phyloP scores from a whole-genome alignment of 2,797 vertebrate species.

The Poecilia wingei region DNA sequence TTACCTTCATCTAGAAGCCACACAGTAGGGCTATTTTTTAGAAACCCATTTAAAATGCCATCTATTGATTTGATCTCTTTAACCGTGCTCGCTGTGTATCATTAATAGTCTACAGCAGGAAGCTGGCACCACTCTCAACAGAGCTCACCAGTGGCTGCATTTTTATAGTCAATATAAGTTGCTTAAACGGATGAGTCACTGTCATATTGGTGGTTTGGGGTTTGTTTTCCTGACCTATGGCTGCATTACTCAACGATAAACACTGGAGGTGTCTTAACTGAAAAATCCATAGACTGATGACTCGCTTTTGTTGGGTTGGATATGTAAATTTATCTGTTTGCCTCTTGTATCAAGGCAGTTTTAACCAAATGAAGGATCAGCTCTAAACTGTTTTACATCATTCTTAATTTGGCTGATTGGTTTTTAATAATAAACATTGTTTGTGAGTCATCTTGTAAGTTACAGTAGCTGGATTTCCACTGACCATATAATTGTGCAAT shows the following conservation, averaged over 20 bases:
- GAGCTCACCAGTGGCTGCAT: conserved; percentile 24
- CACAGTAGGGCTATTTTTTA: not conserved
- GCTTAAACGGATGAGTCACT: conserved; percentile 37
- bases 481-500: no score
- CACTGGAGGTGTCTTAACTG: conserved; percentile 37
- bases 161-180: conserved; percentile 51
- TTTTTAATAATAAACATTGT: not conserved
- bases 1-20: conserved; percentile 4
- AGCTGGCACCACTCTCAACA: conserved; percentile 16
- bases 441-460: not conserved
- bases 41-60: conserved; percentile 15
- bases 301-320: conserved; percentile 19
- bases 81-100: conserved; percentile 15
- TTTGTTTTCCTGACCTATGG: conserved; percentile 36
- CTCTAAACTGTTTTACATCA: not conserved
- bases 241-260: conserved; percentile 34
- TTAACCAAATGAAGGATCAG: not conserved
- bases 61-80: conserved; percentile 32
- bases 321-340: not conserved
- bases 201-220: conserved; percentile 28
- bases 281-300: conserved; percentile 54
- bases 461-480: not conserved
- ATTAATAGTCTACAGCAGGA: conserved; percentile 12
- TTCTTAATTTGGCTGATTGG: not conserved
- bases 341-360: not conserved